Base-by-base conservation (phyloP, 2,113 vertebrate genomes). In the Laterallus jamaicensis region DNA sequence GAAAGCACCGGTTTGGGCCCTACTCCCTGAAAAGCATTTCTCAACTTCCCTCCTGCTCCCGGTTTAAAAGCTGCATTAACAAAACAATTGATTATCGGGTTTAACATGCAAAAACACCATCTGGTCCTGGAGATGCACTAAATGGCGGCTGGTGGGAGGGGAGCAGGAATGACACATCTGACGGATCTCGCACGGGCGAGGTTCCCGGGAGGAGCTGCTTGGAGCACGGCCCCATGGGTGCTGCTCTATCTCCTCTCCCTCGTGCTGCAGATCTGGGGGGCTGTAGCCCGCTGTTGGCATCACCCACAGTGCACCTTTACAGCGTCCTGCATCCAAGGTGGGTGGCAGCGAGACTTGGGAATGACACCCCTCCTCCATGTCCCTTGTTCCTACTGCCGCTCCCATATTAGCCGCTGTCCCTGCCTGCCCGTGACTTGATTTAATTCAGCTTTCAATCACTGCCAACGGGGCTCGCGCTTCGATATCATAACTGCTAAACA, bases 1-100 rank as follows among this genome's bases (percentile, higher is more conserved):
- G 18, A 4, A 56, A 68, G 47, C 71, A 4, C 28, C 52, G 70
- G 44, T 80, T 83, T 80, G 89, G 92, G 79, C 95, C 71, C 8
- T 42, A 80, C 83, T 83, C 90, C 52, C 49, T 49, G 82, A 88
- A 47, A 82, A 92, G 82, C 9, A 9, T 74, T 59, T 85, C 70
- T 59, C 20, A 95, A 97, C 95, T 76, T 82, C 92, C 92, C 97
- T 97, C 95, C 95, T 83, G 94, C 96, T 96, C 85, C 96, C 52
- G 86, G 82, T 93, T 95, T 81, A 95, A 96, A 98, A 96, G 96
- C 95, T 95, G 97, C 95, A 96, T 97, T 96, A 96, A 96, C 97
- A 98, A 98, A 98, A 98, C 97, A 97, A 98, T 97, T 93, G 97
- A 97, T 97, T 97, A 97, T 98, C 87, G 82, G 97, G 97, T 98